These are phyloP conservation scores for Caenorhabditis tropicalis DNA, from an alignment of 1,140 invertebrate genomes.

Conservation along the genomic window DNA sequence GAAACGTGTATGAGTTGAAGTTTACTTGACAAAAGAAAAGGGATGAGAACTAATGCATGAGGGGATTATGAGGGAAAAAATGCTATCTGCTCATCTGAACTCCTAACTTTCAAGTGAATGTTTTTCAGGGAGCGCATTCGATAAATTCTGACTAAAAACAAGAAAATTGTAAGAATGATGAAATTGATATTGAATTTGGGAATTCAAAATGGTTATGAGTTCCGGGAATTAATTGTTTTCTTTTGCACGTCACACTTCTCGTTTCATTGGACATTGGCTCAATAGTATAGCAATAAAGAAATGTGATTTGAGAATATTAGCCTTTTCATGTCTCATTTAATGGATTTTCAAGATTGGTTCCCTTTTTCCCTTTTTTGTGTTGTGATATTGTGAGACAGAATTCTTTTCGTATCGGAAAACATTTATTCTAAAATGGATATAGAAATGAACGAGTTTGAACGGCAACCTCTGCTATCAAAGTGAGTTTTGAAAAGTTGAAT, in stretches of 20 bases:
- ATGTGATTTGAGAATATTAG: background rate
- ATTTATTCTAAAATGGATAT: background rate
- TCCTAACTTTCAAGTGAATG: background rate
- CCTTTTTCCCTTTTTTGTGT: too few relatives aligned
- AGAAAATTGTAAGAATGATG: too few relatives aligned
- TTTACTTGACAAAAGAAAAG: background rate
- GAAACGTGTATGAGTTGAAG: slow-evolving; percentile 28
- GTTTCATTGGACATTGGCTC: background rate
- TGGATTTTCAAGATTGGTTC: background rate
- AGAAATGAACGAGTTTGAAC: background rate
- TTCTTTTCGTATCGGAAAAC: too few relatives aligned
- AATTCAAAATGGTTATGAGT: too few relatives aligned
- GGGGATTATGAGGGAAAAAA: background rate
- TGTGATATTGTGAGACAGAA: too few relatives aligned
- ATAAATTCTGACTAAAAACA: background rate
- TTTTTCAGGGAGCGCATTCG: background rate
- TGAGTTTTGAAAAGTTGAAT: too few relatives aligned
- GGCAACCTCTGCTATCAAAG: background rate
- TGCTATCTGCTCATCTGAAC: background rate
- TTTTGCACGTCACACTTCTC: background rate
- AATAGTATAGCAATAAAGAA: background rate
- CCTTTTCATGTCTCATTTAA: background rate
- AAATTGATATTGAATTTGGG: too few relatives aligned
- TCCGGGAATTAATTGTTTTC: too few relatives aligned
- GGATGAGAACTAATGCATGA: slow-evolving; percentile 16